Evolutionary conservation across 2,797 vertebrate species (phyloP), one percentile per base, ranked within the genome.

Genomic region (Enteromius unitaeniatus): DNA sequence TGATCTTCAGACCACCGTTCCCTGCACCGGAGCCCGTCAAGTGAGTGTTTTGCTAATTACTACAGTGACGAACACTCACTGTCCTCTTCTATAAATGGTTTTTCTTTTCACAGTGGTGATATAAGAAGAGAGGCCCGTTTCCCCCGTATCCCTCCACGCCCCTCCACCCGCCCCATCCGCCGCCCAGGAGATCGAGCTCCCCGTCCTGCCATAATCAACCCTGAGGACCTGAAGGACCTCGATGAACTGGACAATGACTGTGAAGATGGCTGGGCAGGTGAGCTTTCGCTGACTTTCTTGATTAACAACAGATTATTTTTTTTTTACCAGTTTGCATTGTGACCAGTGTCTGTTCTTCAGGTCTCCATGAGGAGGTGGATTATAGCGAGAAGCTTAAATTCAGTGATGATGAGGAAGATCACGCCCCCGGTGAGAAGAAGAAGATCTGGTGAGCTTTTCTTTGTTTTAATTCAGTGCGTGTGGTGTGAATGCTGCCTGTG

Each of bases 341-440:
- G 65, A 31, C 23, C 0, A 6, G 0, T 77, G 31, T 67, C 3
- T 70, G 49, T n/a, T 47, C 23, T 45, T 17, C 85, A 97, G 98
- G 98, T 86, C 96, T 99, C 84, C 98, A 99, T 0, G 97, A 99
- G 86, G 98, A 99, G 93, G 98, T 99, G 74, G 98, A 99, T 94
- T 99, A 99, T 84, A 96, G 97, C 0, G 98, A 99, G 91, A 99
- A 99, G 81, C 91, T 99, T 2, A 99, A 99, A 85, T 99, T 99
- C 89, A 99, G 98, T 74, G 98, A 99, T 65, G 98, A 99, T 28
- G 98, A 99, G 85, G 98, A 99, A 9, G 95, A 96, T 7, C 95
- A 94, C 67, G 82, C 72, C 4, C 2, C 92, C 49, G 93, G 93
- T 86, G 96, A 97, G 0, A 95, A 94, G 82, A 95, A 93, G 83